Evolutionary conservation across 2,797 vertebrate species (phyloP).

Genomic region (Hippocampus kuda): DNA sequence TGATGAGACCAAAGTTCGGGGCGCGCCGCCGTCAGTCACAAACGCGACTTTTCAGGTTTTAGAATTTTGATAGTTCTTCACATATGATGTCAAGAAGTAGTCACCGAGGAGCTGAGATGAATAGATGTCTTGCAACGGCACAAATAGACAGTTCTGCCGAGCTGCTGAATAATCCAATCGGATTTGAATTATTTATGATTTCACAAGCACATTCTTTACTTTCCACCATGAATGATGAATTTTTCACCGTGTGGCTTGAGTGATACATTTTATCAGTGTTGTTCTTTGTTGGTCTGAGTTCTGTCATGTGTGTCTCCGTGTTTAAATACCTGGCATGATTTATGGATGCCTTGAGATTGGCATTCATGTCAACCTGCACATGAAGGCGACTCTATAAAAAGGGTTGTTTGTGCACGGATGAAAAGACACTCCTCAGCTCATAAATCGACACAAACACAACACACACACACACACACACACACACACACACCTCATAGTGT

Average conservation of each 20-base stretch:
- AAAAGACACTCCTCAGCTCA: constrained; percentile 24
- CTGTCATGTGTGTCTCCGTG: constrained; percentile 40
- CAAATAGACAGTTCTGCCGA: constrained; percentile 39
- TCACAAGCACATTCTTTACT: constrained; percentile 50
- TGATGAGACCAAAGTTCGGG: constrained; percentile 30
- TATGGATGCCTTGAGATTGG: constrained; percentile 33
- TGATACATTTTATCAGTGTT: constrained; percentile 53
- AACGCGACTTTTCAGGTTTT: background rate
- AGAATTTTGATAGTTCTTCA: constrained; percentile 1
- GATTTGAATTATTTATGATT: constrained; percentile 58
- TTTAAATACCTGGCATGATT: constrained; percentile 43
- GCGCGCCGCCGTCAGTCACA: background rate
- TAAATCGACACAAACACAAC: background rate
- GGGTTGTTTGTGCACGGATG: constrained; percentile 22
- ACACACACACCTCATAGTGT: background rate
- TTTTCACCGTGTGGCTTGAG: constrained; percentile 44
- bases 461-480: too few species aligned
- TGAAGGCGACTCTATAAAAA: constrained; percentile 44
- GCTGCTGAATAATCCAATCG: constrained; percentile 60
- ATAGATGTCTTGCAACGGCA: constrained; percentile 30
- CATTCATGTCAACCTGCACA: constrained; percentile 32
- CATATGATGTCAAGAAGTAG: constrained; percentile 9
- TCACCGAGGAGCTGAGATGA: constrained; percentile 7
- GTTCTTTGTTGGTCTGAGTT: constrained; percentile 38
- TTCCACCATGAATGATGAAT: constrained; percentile 55